Base-by-base conservation (phyloP, 2,888 invertebrate species). In the Epiperipatus broadwayi region DNA sequence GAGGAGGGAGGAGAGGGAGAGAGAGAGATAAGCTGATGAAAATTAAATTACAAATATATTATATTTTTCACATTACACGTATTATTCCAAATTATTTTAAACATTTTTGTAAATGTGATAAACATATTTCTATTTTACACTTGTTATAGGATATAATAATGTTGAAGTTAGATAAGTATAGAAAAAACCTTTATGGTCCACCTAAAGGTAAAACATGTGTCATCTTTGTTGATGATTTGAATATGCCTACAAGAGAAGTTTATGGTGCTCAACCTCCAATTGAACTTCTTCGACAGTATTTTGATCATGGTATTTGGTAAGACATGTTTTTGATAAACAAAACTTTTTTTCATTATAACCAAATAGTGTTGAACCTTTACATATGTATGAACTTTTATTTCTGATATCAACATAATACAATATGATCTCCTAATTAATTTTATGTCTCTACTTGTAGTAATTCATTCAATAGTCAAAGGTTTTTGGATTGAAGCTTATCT, bases 251-350 rank as follows among this genome's bases (percentile, higher is more conserved):
- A 20, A 78, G 78, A 54, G 83, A 83, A 61, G 61, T 66, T 3
- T 81, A 79, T 51, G 83, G 81, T 2, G 78, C 81, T 1, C 81
- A 83, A 55, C 81, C 83, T 2, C 76, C 83, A 2, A 73, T 84
- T 47, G 84, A 84, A 62, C 60, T 85, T 25, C 60, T 84, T 3
- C 64, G 84, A 39, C 75, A 83, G 53, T 78, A 68, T 56, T 75
- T 83, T 48, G 84, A 85, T 55, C 78, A 85, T 54, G 72, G 72
- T 33, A 72, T 80, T 55, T 85, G 89, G 75, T 84, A 47, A 46
- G 54, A 21, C 5, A 12, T n/a, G n/a, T n/a, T n/a, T n/a, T n/a
- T n/a, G n/a, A n/a, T n/a, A n/a, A n/a, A n/a, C n/a, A n/a, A n/a
- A n/a, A n/a, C n/a, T n/a, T n/a, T n/a, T 46, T 29, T 10, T 14